Base-by-base conservation (phyloP, 2,888 invertebrate genomes). In the Pyrgus malvae region DNA sequence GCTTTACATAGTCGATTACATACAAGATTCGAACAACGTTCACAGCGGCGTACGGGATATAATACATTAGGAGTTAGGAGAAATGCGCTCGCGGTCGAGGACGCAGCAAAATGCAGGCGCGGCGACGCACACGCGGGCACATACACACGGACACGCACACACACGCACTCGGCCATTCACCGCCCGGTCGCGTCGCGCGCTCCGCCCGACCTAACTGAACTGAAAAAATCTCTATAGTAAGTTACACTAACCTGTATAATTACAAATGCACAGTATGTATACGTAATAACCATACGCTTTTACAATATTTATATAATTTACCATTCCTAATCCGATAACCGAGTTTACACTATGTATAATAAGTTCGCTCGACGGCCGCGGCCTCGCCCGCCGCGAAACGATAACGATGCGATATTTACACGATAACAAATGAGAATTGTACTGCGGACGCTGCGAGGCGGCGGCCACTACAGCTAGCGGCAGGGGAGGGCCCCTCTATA, bases 211-310 rank as follows among this genome's bases (percentile, higher is more conserved):
- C 77, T 77, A 77, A 76, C 79, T 78, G 75, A 73, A 63, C 57
- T 58, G 63, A 76, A 79, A 80, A 78, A 87, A 83, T 80, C 77
- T 82, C 83, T 85, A 84, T 78, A 67, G 71, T 77, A 80, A 76
- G 80, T 82, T 80, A 85, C 80, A 64, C 82, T 86, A 84, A 78
- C 75, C 80, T 81, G 80, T 86, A 86, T 84, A 84, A 83, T 89
- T 88, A 89, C 88, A 88, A 89, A 89, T 88, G 88, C 87, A 86
- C 86, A 86, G 70, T 72, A 71, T 76, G 69, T 72, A 72, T 83
- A 85, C 79, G 83, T 79, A 77, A 77, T 83, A 76, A 80, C 79
- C 79, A 78, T 84, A 85, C 80, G 80, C 80, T 81, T 82, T 82
- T 81, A 86, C 81, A 64, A 83, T 84, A 84, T 82, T 76, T 85